Base-by-base conservation (phyloP, 2,888 invertebrate genomes). In the Drosophila neotestacea region DNA sequence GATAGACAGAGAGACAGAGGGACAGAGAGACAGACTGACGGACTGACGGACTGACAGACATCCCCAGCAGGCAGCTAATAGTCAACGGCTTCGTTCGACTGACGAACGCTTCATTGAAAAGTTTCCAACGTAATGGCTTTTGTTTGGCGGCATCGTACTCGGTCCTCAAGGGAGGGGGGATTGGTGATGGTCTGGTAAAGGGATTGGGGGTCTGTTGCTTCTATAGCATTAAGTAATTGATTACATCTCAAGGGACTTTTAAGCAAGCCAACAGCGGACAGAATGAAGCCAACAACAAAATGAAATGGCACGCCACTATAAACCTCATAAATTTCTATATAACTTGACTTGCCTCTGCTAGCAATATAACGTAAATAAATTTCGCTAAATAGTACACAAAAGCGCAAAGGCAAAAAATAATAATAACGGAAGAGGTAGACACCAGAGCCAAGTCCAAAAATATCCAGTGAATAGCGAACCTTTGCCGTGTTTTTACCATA, bases 141-240 rank as follows among this genome's bases (percentile, higher is more conserved):
- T 87, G 84, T 85, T 84, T 80, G 85, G 88, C 62, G 76, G 60
- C 71, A 68, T 38, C 72, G 59, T 47, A 38, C 46, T 22, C 63
- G 55, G 50, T 61, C 51, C 73, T 62, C 51, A 36, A 34, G 42
- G 32, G 32, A n/a, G 32, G 2, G 16, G 36, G 38, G 6, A 39
- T 39, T 32, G 46, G 27, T 9, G 32, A 28, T 41, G 30, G 11
- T 30, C 47, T 47, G 47, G 6, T 3, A 6, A 27, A 30, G 32
- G 36, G 22, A 32, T 34, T 11, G 50, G 51, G 30, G 50, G 32
- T 22, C 66, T 64, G 73, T 70, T 66, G 64, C 82, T 77, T 77
- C 82, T 85, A 88, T 88, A 86, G 82, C 91, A 90, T 88, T 91
- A 91, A 91, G 91, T 92, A 92, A 92, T 92, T 92, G 91, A 92